These are phyloP conservation scores for Mastomys coucha DNA, from an alignment of 2,113 vertebrate genomes.

Conservation along the genomic window DNA sequence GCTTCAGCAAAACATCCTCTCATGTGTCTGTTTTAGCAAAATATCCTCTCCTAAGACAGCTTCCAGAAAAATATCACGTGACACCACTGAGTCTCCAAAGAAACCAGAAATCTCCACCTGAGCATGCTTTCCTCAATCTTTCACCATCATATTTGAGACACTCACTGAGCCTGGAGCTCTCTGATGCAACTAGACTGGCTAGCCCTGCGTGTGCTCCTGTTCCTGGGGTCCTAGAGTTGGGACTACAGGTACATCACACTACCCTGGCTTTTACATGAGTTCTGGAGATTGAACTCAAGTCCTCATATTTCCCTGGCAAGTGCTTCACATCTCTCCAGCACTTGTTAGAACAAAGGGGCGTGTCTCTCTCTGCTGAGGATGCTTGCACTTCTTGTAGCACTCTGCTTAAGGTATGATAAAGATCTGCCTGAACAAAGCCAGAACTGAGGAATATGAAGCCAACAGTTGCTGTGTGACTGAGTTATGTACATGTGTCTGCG, in stretches of 20 bases:
- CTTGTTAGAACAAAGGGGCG: not conserved
- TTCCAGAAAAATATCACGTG: too few relatives aligned
- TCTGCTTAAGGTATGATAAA: not conserved
- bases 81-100: too few relatives aligned
- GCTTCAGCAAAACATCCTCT: too few relatives aligned
- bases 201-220: not conserved
- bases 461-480: not conserved
- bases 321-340: not conserved
- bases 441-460: not conserved
- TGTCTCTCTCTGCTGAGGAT: not conserved
- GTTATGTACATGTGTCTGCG: not conserved
- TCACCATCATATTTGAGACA: not conserved
- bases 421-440: not conserved
- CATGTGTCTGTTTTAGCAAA: too few relatives aligned
- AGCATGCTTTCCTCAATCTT: not conserved
- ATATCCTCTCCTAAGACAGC: too few relatives aligned
- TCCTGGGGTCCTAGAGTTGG: not conserved
- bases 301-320: not conserved
- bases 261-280: not conserved
- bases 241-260: fast-evolving
- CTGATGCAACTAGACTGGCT: not conserved
- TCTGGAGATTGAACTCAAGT: not conserved
- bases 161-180: not conserved
- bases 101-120: not conserved
- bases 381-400: not conserved